A percentile compares a stretch with the other conserved stretches of the same genome.
These are phyloP conservation scores for Herpetotheres cachinnans DNA, from an alignment of 2,113 vertebrate species.

Conservation along the genomic window DNA sequence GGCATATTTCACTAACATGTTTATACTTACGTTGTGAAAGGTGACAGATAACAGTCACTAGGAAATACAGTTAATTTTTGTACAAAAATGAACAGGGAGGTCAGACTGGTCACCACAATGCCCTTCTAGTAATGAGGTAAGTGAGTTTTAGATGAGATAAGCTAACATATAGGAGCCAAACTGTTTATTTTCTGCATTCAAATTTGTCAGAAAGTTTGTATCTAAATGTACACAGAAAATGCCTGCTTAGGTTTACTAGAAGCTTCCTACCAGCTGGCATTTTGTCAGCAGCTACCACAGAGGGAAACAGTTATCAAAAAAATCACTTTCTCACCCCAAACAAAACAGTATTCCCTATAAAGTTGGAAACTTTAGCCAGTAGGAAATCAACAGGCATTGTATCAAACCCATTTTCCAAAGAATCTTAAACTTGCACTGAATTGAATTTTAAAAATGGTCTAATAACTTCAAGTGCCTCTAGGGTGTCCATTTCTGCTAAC, in stretches of 20 bases:
- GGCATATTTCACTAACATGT: not conserved
- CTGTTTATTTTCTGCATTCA: accelerated
- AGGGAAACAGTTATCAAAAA: accelerated
- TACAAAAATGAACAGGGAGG: not conserved
- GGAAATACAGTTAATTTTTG: not conserved
- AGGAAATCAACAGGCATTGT: accelerated
- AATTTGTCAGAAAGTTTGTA: not conserved
- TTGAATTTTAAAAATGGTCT: accelerated
- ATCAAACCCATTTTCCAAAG: not conserved
- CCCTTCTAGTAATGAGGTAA: not conserved
- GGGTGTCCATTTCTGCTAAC: not conserved
- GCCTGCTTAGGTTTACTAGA: not conserved
- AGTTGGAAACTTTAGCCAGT: accelerated
- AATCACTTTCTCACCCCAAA: accelerated
- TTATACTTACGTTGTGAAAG: not conserved
- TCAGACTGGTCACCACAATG: not conserved
- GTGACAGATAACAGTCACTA: not conserved
- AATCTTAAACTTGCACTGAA: not conserved
- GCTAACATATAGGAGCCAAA: not conserved
- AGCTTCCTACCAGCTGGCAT: accelerated
- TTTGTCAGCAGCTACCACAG: accelerated
- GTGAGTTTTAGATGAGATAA: not conserved
- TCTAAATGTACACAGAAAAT: accelerated
- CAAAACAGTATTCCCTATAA: accelerated
- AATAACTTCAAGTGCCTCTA: accelerated